Conservation (phyloP, 92 coral and sea anemone genomes). For the Heteractis magnifica region DNA sequence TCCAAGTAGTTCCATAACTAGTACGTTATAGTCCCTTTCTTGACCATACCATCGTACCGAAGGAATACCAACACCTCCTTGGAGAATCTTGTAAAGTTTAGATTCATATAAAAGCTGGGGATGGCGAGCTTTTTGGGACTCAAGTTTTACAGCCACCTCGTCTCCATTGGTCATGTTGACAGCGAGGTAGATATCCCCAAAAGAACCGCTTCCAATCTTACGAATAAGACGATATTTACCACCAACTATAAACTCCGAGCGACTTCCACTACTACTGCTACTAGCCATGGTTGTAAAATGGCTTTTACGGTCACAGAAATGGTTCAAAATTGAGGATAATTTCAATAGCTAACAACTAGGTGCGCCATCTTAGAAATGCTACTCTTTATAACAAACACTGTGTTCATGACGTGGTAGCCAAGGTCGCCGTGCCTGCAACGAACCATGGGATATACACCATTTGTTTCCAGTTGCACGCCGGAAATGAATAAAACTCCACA, state of each 20-base stretch:
- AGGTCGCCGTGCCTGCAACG: slow-evolving; percentile 58
- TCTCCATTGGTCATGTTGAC: slow-evolving; percentile 80
- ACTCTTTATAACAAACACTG: slow-evolving; percentile 36
- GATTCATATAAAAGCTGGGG: slow-evolving; percentile 99
- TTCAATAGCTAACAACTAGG: slow-evolving; percentile 21
- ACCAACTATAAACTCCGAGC: slow-evolving; percentile 85
- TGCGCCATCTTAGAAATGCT: slow-evolving; percentile 45
- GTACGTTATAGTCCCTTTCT: slow-evolving; percentile 93
- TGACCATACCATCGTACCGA: slow-evolving; percentile 95
- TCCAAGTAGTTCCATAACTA: slow-evolving; percentile 96
- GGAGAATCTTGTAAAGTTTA: slow-evolving; percentile 92
- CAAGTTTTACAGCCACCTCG: slow-evolving; percentile 98
- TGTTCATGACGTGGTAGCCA: slow-evolving; percentile 91
- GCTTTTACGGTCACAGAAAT: slow-evolving; percentile 1
- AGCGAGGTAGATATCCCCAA: slow-evolving; percentile 97
- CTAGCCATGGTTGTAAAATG: slow-evolving; percentile 65
- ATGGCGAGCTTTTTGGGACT: slow-evolving; percentile 97
- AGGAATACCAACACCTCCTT: slow-evolving; percentile 98
- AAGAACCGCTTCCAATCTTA: slow-evolving; percentile 99
- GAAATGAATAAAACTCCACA: not conserved
- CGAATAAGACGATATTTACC: slow-evolving; percentile 94
- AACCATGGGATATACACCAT: slow-evolving; percentile 47
- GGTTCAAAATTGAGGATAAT: slow-evolving; percentile 7
- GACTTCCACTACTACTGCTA: slow-evolving; percentile 70
- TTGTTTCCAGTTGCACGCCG: slow-evolving; percentile 43